These are phyloP conservation scores for Ochotona princeps DNA, from an alignment of 2,113 vertebrate genomes.

Conservation along the genomic window DNA sequence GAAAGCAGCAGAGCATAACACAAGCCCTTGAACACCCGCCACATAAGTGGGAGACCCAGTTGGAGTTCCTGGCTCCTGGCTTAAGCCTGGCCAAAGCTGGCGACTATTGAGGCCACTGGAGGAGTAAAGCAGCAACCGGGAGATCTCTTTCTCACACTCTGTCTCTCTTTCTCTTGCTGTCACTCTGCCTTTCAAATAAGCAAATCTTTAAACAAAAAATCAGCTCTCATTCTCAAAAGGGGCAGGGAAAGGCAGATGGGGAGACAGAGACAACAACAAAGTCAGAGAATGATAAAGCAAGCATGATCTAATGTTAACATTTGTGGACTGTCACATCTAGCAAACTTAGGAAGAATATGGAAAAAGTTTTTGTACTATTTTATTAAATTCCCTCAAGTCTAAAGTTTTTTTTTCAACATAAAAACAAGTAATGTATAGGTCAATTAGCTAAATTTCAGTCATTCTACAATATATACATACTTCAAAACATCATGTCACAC, in stretches of 20 bases:
- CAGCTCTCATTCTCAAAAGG: not conserved
- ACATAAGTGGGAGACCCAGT: too few relatives aligned
- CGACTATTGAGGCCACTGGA: too few relatives aligned
- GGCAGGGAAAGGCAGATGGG: not conserved
- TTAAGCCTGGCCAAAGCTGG: too few relatives aligned
- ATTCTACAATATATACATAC: not conserved
- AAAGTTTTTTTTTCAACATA: constrained; percentile 13
- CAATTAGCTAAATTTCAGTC: not conserved
- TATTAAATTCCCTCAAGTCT: constrained; percentile 12
- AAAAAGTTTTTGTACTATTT: not conserved
- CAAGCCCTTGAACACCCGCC: too few relatives aligned
- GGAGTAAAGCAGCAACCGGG: too few relatives aligned
- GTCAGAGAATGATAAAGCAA: not conserved
- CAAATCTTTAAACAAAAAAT: too few relatives aligned
- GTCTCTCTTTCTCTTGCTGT: too few relatives aligned
- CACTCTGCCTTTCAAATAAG: too few relatives aligned
- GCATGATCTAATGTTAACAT: not conserved
- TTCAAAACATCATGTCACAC: not conserved
- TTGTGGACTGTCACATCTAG: not conserved
- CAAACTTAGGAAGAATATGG: not conserved
- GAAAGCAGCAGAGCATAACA: too few relatives aligned
- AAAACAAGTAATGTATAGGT: not conserved
- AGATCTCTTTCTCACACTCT: too few relatives aligned
- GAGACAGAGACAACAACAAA: not conserved
- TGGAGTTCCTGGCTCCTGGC: too few relatives aligned